Conservation (phyloP, 2,113 vertebrate genomes). For the Rhipidura dahli region DNA sequence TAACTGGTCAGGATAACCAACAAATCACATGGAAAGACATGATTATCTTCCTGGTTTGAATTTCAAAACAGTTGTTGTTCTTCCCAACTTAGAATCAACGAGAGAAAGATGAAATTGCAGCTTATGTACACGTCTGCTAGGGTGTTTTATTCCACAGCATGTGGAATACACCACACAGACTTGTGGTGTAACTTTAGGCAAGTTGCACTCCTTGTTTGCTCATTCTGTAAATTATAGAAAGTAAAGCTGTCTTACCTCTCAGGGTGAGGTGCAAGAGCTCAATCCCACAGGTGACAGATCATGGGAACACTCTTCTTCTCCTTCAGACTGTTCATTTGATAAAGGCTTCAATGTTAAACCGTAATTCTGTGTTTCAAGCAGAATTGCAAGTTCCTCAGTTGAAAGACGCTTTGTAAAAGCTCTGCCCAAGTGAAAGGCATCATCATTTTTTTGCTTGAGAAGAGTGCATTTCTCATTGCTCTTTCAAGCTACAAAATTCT, state of each 20-base stretch:
- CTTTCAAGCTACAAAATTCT: neutral
- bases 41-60: slow-evolving; percentile 19
- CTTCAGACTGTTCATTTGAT: neutral
- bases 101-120: slow-evolving; percentile 38
- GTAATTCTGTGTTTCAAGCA: neutral
- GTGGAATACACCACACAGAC: too few relatives aligned
- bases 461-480: neutral
- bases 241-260: neutral
- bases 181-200: neutral
- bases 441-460: neutral
- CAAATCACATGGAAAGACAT: neutral
- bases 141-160: neutral
- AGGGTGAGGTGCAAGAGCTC: neutral
- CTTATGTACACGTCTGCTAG: neutral
- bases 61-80: slow-evolving; percentile 54
- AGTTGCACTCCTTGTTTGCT: neutral
- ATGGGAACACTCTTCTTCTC: neutral
- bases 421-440: neutral
- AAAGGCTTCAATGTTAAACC: neutral
- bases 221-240: neutral
- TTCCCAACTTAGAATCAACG: neutral
- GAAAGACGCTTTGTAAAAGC: slow-evolving; percentile 13
- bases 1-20: neutral
- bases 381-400: neutral
- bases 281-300: neutral